These are phyloP conservation scores for Pegoplata infirma DNA, from an alignment of 2,888 invertebrate species.

Conservation along the genomic window DNA sequence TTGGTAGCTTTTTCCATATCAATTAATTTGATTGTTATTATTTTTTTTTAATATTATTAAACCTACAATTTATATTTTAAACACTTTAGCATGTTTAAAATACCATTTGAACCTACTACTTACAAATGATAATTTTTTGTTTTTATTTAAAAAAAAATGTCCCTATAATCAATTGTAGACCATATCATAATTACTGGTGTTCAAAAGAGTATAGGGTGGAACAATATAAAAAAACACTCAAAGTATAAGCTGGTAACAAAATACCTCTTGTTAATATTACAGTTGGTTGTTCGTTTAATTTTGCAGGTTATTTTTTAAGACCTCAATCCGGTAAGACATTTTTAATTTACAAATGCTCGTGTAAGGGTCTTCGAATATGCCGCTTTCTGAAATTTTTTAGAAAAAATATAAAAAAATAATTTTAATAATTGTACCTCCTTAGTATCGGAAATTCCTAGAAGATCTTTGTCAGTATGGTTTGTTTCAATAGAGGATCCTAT, in stretches of 20 bases:
- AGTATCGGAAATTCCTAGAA: no score
- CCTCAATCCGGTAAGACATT: not conserved
- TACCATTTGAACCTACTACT: not conserved
- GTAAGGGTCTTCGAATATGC: no score
- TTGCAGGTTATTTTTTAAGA: no score
- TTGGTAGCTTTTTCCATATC: not conserved
- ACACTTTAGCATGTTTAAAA: conserved; percentile 25
- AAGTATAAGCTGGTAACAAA: conserved; percentile 23
- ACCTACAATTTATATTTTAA: conserved; percentile 2
- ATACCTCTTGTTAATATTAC: conserved; percentile 43
- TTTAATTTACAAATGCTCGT: no score
- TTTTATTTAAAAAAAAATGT: not conserved
- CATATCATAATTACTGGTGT: conserved; percentile 5
- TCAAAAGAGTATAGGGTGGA: not conserved
- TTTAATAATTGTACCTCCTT: no score
- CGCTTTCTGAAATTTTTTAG: no score
- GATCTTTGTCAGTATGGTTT: no score
- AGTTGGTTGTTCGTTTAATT: conserved; percentile 5
- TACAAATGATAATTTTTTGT: not conserved
- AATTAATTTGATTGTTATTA: not conserved
- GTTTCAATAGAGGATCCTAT: no score
- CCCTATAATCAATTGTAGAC: conserved; percentile 19
- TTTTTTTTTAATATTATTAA: not conserved
- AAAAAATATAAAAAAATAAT: no score
- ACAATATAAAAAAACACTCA: not conserved